These are phyloP conservation scores for Gymnosoma rotundatum DNA, from an alignment of 2,888 invertebrate species.

Conservation along the genomic window DNA sequence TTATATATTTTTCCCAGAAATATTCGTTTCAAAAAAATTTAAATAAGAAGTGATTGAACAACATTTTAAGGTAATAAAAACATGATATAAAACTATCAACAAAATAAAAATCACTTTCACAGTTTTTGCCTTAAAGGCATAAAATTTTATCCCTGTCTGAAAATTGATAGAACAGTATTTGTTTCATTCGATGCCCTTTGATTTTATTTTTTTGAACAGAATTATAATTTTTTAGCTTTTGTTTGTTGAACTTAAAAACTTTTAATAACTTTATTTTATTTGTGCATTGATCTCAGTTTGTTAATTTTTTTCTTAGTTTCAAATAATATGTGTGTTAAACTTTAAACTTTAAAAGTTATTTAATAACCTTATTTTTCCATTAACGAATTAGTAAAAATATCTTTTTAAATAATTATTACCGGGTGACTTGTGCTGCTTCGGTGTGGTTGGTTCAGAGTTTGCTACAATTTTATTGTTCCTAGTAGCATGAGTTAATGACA, in stretches of 20 bases:
- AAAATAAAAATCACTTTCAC: conserved; percentile 31
- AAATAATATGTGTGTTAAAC: neutral
- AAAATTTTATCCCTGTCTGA: neutral
- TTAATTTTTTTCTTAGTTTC: neutral
- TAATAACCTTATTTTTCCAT: neutral
- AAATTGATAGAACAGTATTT: neutral
- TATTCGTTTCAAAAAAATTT: neutral
- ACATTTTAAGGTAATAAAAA: neutral
- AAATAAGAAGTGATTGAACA: neutral
- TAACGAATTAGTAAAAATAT: too few species aligned
- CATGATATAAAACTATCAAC: neutral
- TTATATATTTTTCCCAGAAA: conserved; percentile 10
- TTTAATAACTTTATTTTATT: neutral
- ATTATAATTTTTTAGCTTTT: conserved; percentile 6
- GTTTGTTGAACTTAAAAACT: neutral
- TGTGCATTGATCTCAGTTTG: neutral
- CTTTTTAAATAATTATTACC: too few species aligned
- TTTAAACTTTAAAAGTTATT: neutral
- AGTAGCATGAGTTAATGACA: too few species aligned
- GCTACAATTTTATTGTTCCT: too few species aligned
- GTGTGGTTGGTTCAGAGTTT: too few species aligned
- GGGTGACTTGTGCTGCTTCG: too few species aligned
- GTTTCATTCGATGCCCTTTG: conserved; percentile 3
- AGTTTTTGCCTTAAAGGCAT: conserved; percentile 29
- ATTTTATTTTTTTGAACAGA: conserved; percentile 7